These are phyloP conservation scores for Hemistola chrysoprasaria DNA, from an alignment of 2,888 invertebrate species.

Conservation along the genomic window DNA sequence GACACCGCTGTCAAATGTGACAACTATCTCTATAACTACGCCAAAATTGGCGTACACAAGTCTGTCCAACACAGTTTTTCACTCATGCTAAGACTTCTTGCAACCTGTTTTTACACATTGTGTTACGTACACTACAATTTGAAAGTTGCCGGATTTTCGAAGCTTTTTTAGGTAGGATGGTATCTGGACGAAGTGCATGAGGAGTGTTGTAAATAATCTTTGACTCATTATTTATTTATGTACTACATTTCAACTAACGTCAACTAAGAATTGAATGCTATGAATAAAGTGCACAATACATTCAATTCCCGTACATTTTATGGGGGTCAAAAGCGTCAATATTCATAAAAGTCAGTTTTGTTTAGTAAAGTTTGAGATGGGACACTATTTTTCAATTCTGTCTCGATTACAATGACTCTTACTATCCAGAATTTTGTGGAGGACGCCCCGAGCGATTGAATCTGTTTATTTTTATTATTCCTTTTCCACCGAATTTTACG, in stretches of 20 bases:
- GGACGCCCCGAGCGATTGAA: conserved; percentile 52
- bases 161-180: too few species aligned
- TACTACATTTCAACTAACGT: conserved; percentile 18
- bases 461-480: conserved; percentile 56
- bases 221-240: conserved; percentile 2
- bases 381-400: conserved; percentile 48
- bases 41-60: too few species aligned
- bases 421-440: conserved; percentile 50
- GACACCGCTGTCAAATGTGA: too few species aligned
- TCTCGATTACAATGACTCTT: conserved; percentile 54
- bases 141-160: too few species aligned
- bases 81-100: too few species aligned
- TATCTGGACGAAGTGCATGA: too few species aligned
- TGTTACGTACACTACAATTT: too few species aligned
- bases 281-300: conserved; percentile 10
- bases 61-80: too few species aligned
- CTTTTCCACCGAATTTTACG: conserved; percentile 61
- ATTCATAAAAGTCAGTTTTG: conserved; percentile 66
- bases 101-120: too few species aligned
- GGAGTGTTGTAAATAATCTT: too few species aligned
- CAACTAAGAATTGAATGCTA: conserved; percentile 12
- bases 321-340: conserved; percentile 50
- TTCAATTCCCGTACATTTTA: conserved; percentile 28
- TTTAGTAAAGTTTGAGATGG: conserved; percentile 50
- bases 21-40: conserved; percentile 22